phyloP scores from a whole-genome alignment of 2,888 invertebrate genomes.

The Cheilosia scutellata region DNA sequence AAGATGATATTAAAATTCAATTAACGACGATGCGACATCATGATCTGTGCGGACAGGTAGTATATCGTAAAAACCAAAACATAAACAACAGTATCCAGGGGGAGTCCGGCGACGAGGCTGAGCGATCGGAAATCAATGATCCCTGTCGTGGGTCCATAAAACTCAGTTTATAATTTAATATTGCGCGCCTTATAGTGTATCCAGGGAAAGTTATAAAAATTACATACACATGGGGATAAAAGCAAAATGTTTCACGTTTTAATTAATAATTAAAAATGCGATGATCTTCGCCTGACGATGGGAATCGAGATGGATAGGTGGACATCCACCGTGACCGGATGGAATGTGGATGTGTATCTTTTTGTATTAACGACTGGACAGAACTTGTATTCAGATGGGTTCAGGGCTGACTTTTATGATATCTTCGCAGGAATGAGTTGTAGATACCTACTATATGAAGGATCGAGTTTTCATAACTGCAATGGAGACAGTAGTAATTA shows the following conservation, averaged over 20 bases:
- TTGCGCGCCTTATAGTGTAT: conserved; percentile 49
- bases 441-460: no score
- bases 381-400: conserved; percentile 31
- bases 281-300: conserved; percentile 29
- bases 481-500: no score
- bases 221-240: conserved; percentile 20
- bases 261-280: conserved; percentile 61
- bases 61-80: conserved; percentile 51
- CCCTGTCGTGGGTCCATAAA: conserved; percentile 53
- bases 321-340: conserved; percentile 2
- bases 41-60: conserved; percentile 51
- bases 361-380: conserved; percentile 23
- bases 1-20: conserved; percentile 67
- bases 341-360: conserved; percentile 28
- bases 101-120: conserved; percentile 33
- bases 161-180: conserved; percentile 66
- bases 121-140: conserved; percentile 47
- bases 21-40: conserved; percentile 56
- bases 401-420: conserved; percentile 46
- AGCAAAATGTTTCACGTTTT: conserved; percentile 44
- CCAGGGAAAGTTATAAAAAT: conserved; percentile 59
- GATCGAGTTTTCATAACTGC: no score
- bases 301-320: conserved; percentile 42
- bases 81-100: conserved; percentile 37
- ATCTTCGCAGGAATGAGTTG: not conserved